phyloP scores from a whole-genome alignment of 2,113 vertebrate species.

The Gymnobelideus leadbeateri region DNA sequence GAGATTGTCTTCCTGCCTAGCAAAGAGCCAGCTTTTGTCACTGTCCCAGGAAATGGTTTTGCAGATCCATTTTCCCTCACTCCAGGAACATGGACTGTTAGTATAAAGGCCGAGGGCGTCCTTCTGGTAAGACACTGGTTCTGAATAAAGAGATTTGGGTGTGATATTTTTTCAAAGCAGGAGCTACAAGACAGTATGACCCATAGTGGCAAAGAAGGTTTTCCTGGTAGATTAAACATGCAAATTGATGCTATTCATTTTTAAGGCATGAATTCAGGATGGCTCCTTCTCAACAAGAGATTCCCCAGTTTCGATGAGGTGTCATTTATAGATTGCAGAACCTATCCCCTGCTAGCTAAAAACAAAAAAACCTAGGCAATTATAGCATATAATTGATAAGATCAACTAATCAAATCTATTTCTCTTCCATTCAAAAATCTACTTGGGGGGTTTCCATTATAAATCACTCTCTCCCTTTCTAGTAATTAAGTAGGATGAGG shows the following conservation, averaged over 20 bases:
- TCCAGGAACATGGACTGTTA: slow-evolving; percentile 91
- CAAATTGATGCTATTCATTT: not conserved
- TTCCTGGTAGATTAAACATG: not conserved
- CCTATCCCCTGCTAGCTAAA: not conserved
- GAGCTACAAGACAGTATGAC: not conserved
- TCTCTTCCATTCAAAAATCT: not conserved
- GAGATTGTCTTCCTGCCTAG: slow-evolving; percentile 91
- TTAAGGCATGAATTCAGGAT: not conserved
- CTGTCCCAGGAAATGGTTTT: slow-evolving; percentile 90
- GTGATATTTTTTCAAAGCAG: not conserved
- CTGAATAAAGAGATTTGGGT: not conserved
- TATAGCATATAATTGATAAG: not conserved
- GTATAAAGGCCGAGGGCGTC: slow-evolving; percentile 90
- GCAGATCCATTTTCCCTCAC: slow-evolving; percentile 88
- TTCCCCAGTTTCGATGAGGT: slow-evolving; percentile 4
- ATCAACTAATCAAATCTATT: slow-evolving; percentile 23
- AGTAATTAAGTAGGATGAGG: not conserved
- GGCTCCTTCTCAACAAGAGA: slow-evolving; percentile 16
- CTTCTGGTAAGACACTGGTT: slow-evolving; percentile 90
- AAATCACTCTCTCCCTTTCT: not conserved
- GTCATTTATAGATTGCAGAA: not conserved
- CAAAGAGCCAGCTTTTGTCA: slow-evolving; percentile 90
- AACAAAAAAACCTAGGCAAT: not conserved
- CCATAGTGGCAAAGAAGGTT: not conserved
- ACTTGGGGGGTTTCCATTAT: slow-evolving; percentile 1